Base-by-base conservation (phyloP, 2,797 vertebrate genomes). In the Molossus alvarezi region DNA sequence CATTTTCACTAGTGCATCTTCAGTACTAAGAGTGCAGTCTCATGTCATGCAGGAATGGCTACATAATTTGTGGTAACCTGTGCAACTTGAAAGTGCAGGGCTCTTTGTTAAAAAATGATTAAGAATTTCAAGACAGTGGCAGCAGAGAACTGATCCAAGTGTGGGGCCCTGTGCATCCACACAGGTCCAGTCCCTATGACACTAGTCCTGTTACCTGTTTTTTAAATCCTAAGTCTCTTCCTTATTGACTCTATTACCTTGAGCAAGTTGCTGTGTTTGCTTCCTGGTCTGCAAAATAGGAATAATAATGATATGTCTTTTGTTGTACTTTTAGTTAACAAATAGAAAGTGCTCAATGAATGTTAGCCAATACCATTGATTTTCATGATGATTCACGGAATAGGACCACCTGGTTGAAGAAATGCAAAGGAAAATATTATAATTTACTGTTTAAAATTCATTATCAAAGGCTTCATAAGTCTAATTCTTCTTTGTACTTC, bases 251-350 rank as follows among this genome's bases (percentile, higher is more conserved):
- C 51, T 84, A 14, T 71, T 62, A 81, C 27, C 51, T 76, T 33
- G n/a, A 73, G 29, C 60, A 65, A 93, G 48, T 92, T 67, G 80
- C 45, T 84, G 1, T 67, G 25, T 53, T 75, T 62, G 23, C 72
- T 72, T 86, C 57, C 64, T 95, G n/a, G 18, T 87, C 33, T 87
- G 27, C 86, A 41, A 94, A 83, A 79, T 20, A 7, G 33, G 25
- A n/a, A 82, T 82, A 75, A 81, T 65, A 37, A 88, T 51, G n/a
- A 83, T 57, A 72, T 12, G n/a, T 67, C 5, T 85, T 90, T 87
- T 53, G 93, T 48, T 91, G 33, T 55, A 55, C 65, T 95, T 96
- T 80, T 53, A 88, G 29, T 93, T 94, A 91, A 88, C 17, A 93
- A 27, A 48, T 77, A 77, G 25, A 92, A 93, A 92, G 64, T 21